Conservation (phyloP, 2,797 vertebrate genomes). For the Anomalospiza imberbis region DNA sequence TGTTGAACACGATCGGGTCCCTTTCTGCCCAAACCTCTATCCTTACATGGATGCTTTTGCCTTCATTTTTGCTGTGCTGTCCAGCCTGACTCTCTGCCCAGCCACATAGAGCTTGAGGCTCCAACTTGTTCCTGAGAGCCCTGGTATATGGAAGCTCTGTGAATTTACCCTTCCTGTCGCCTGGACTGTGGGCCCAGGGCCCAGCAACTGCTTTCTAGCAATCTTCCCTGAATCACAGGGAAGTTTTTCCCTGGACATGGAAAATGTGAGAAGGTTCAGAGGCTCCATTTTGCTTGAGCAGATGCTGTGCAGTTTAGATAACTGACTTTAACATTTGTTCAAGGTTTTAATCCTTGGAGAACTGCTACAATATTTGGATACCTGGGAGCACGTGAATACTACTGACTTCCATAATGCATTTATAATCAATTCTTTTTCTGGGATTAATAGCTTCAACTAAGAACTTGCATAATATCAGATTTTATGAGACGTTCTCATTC, state of each 20-base stretch:
- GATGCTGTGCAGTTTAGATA: neutral
- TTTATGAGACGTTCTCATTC: neutral
- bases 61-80: neutral
- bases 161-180: neutral
- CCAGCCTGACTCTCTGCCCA: neutral
- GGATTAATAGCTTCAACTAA: neutral
- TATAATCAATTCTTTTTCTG: neutral
- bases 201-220: neutral
- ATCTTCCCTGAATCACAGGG: neutral
- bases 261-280: neutral
- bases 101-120: neutral
- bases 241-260: neutral
- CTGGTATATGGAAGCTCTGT: accelerated
- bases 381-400: neutral
- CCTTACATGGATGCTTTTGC: neutral
- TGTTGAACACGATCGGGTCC: neutral
- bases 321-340: neutral
- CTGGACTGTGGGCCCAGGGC: neutral
- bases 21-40: neutral
- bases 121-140: neutral
- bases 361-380: neutral
- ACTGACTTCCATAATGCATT: neutral
- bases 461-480: neutral
- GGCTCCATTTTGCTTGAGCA: neutral
- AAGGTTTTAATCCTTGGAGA: neutral